phyloP scores from a whole-genome alignment of 2,797 vertebrate genomes.

The Oceanodroma leucorhoa region DNA sequence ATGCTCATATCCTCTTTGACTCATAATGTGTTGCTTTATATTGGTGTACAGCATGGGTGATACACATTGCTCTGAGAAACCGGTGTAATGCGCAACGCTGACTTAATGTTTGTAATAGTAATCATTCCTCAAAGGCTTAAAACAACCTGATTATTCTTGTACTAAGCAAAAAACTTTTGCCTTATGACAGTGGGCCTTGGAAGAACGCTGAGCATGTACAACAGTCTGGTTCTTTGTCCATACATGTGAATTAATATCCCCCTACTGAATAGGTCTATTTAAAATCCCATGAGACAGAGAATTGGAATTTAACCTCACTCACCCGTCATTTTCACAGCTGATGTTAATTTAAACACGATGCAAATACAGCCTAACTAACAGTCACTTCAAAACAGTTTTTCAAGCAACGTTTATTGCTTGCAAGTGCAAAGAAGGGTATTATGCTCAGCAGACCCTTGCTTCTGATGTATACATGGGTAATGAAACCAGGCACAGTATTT shows the following conservation, averaged over 20 bases:
- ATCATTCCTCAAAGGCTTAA: fast-evolving
- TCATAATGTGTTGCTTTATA: fast-evolving
- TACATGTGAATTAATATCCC: not conserved
- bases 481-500: not conserved
- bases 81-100: fast-evolving
- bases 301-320: not conserved
- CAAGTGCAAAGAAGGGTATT: fast-evolving
- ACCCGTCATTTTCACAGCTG: not conserved
- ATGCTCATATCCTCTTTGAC: fast-evolving
- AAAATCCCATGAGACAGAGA: not conserved
- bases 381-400: not conserved
- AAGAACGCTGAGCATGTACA: fast-evolving
- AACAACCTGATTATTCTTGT: not conserved
- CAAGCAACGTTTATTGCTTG: not conserved
- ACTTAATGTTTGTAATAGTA: fast-evolving
- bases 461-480: fast-evolving
- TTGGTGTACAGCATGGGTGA: fast-evolving
- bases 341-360: not conserved
- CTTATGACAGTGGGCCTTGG: fast-evolving
- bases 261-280: not conserved
- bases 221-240: not conserved
- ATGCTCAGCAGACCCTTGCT: not conserved
- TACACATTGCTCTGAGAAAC: fast-evolving
- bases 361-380: not conserved
- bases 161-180: not conserved